Evolutionary conservation across 2,888 invertebrate species (phyloP), one percentile per base, ranked within the genome.

Genomic region (Clepsis dumicolana): DNA sequence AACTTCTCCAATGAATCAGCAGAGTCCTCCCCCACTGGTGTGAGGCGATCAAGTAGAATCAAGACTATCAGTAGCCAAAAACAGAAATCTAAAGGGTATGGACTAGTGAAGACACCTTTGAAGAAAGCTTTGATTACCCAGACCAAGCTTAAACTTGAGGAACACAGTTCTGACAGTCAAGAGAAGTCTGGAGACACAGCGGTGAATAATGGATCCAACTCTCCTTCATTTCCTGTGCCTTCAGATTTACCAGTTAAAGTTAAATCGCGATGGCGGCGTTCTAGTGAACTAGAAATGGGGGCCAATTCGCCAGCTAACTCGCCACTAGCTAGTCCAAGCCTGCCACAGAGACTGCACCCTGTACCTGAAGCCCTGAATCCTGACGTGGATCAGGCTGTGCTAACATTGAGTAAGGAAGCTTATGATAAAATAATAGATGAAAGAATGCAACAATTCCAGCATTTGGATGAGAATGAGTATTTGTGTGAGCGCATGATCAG

Each of bases 401-500:
- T 65, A 61, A 86, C 88, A 18, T 72, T 91, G 38, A 84, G 80
- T 27, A 92, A 91, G 73, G 93, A 91, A 72, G 91, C 86, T 25
- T 91, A 90, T 80, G 92, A 93, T 18, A 94, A 88, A 80, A 93
- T 94, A 66, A 92, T 94, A 70, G 91, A 93, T 64, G 91, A 91
- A 8, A 90, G 94, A 74, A 94, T 97, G 73, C 96, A 96, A 71
- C 96, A 96, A 77, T 98, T 97, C 88, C 95, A 96, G 71, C 95
- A 96, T 77, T 95, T 98, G 59, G 95, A 95, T 63, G 98, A 98
- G 84, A 98, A 98, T 92, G 95, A 97, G 72, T 98, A 98, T 90
- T 94, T 97, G 71, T 95, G 95, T 83, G 98, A 98, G 75, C 95
- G 98, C 85, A 96, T 96, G 85, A 95, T 96, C 70, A 98, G 97